Conservation (phyloP, 2,888 invertebrate species). For the Acanthococcus lagerstroemiae region DNA sequence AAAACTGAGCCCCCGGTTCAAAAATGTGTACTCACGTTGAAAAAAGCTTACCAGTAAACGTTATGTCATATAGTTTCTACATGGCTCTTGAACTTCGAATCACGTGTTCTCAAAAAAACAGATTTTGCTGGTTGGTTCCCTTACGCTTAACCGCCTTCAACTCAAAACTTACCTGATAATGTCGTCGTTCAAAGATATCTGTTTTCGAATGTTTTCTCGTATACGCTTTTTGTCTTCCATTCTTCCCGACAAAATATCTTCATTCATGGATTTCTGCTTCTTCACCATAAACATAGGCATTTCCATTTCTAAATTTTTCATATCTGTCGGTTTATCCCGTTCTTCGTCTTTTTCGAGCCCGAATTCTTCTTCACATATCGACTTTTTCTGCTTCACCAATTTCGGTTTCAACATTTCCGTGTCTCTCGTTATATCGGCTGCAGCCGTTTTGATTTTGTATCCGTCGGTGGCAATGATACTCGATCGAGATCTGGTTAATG, state of each 20-base stretch:
- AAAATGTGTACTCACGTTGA: too few relatives aligned
- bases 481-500: constrained; percentile 62
- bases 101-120: too few relatives aligned
- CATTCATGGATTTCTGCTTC: constrained; percentile 79
- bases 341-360: constrained; percentile 39
- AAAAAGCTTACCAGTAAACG: too few relatives aligned
- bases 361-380: constrained; percentile 57
- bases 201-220: constrained; percentile 74
- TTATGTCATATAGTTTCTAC: too few relatives aligned
- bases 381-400: constrained; percentile 77
- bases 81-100: too few relatives aligned
- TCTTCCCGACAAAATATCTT: constrained; percentile 77
- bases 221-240: constrained; percentile 71
- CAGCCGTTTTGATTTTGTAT: constrained; percentile 10
- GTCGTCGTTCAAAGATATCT: constrained; percentile 79
- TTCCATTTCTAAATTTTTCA: constrained; percentile 54
- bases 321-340: constrained; percentile 48
- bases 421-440: constrained; percentile 25
- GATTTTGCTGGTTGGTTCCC: too few relatives aligned
- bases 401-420: constrained; percentile 48
- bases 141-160: background rate
- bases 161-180: constrained; percentile 45
- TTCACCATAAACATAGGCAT: constrained; percentile 56
- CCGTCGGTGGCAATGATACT: constrained; percentile 56
- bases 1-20: too few relatives aligned